Percentiles rank a stretch among this genome's conserved stretches.
Evolutionary conservation across 2,888 invertebrate species (phyloP).

Genomic region (Cosmopolites sordidus): DNA sequence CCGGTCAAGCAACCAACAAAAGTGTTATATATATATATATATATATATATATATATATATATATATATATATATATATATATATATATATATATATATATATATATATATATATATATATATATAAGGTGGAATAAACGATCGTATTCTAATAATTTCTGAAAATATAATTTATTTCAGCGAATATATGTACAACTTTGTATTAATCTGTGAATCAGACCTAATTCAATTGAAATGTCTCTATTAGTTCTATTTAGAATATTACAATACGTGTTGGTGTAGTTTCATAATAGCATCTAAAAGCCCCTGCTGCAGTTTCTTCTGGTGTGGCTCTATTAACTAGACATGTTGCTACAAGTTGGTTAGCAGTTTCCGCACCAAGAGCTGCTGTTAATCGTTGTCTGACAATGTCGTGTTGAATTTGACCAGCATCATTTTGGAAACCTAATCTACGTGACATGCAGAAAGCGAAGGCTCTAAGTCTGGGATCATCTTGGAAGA

Average conservation of each 20-base stretch:
- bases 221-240: too few relatives aligned
- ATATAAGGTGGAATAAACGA: too few relatives aligned
- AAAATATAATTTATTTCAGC: too few relatives aligned
- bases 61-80: too few relatives aligned
- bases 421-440: slow-evolving; percentile 26
- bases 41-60: too few relatives aligned
- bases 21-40: too few relatives aligned
- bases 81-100: too few relatives aligned
- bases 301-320: slow-evolving; percentile 30
- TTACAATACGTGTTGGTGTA: slow-evolving; percentile 18
- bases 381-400: slow-evolving; percentile 19
- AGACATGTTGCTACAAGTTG: slow-evolving; percentile 30
- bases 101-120: too few relatives aligned
- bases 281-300: slow-evolving; percentile 32
- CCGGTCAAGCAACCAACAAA: too few relatives aligned
- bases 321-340: slow-evolving; percentile 23
- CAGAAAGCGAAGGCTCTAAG: slow-evolving; percentile 23
- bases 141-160: too few relatives aligned
- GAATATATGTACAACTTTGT: too few relatives aligned
- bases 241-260: not conserved
- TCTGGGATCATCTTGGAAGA: slow-evolving; percentile 23
- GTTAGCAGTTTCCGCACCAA: slow-evolving; percentile 21
- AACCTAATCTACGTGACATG: slow-evolving; percentile 25
- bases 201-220: too few relatives aligned
- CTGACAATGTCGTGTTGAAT: slow-evolving; percentile 1